phyloP scores from a whole-genome alignment of 2,888 invertebrate genomes.

The Hoplodrina ambigua region DNA sequence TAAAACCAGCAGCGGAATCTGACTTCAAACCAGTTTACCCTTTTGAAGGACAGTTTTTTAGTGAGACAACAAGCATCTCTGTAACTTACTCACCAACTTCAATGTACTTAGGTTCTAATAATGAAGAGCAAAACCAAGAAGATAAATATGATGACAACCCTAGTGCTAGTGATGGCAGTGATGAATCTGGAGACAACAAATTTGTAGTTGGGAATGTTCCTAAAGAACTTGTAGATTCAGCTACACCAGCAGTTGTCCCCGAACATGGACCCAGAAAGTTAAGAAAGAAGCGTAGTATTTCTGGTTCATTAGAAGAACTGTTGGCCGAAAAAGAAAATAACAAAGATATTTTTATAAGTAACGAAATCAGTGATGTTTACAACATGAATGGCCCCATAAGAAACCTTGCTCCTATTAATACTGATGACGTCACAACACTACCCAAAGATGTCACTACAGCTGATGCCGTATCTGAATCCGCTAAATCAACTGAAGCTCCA shows the following conservation, averaged over 20 bases:
- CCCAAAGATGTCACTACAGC: constrained; percentile 76
- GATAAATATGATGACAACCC: constrained; percentile 78
- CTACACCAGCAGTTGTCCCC: constrained; percentile 91
- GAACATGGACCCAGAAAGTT: constrained; percentile 92
- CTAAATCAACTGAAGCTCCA: constrained; percentile 58
- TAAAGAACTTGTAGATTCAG: constrained; percentile 89
- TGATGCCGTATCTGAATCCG: constrained; percentile 74
- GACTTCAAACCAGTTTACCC: constrained; percentile 88
- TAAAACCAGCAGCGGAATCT: constrained; percentile 83
- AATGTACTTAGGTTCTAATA: constrained; percentile 86
- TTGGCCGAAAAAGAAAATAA: constrained; percentile 79
- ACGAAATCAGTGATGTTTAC: constrained; percentile 86
- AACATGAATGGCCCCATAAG: constrained; percentile 66
- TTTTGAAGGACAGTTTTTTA: constrained; percentile 83
- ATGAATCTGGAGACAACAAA: constrained; percentile 83
- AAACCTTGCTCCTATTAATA: constrained; percentile 68
- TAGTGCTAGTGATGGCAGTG: constrained; percentile 66
- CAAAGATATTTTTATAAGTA: constrained; percentile 85
- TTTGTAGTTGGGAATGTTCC: constrained; percentile 93
- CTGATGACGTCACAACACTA: constrained; percentile 41
- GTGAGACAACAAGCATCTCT: constrained; percentile 83
- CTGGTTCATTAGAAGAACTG: constrained; percentile 83
- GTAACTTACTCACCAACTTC: constrained; percentile 85
- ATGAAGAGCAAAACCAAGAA: constrained; percentile 75
- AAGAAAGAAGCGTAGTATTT: constrained; percentile 79